Conservation (phyloP, 2,888 invertebrate genomes). For the Adineta ricciae region DNA sequence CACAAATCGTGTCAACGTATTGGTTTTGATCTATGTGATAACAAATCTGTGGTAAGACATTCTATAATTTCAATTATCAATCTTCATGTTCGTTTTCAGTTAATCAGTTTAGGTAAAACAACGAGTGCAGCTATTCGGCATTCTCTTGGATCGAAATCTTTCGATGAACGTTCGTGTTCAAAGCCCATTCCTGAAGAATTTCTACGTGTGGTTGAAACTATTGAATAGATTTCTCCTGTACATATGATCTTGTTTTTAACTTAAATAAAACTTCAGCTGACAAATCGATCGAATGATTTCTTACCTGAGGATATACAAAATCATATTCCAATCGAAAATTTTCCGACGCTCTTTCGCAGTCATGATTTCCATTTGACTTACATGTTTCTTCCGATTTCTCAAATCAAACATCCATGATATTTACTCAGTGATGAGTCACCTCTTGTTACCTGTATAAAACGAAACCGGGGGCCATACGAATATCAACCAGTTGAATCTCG, state of each 20-base stretch:
- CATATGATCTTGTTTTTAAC: not conserved
- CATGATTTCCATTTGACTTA: too few species aligned
- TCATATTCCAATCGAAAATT: too few species aligned
- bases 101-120: not conserved
- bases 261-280: too few species aligned
- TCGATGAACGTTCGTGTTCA: not conserved
- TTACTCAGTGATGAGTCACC: too few species aligned
- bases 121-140: not conserved
- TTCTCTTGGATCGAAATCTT: not conserved
- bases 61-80: not conserved
- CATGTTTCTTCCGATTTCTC: too few species aligned
- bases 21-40: not conserved
- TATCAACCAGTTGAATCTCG: too few species aligned
- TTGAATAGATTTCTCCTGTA: not conserved
- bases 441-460: too few species aligned
- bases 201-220: not conserved
- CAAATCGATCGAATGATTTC: too few species aligned
- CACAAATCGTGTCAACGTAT: not conserved
- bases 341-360: too few species aligned
- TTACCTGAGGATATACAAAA: too few species aligned
- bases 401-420: too few species aligned
- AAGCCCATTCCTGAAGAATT: not conserved
- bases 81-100: not conserved
- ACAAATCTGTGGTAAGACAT: not conserved
- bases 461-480: too few species aligned